These are phyloP conservation scores for Oegoconia quadripuncta DNA, from an alignment of 2,888 invertebrate species.

Conservation along the genomic window DNA sequence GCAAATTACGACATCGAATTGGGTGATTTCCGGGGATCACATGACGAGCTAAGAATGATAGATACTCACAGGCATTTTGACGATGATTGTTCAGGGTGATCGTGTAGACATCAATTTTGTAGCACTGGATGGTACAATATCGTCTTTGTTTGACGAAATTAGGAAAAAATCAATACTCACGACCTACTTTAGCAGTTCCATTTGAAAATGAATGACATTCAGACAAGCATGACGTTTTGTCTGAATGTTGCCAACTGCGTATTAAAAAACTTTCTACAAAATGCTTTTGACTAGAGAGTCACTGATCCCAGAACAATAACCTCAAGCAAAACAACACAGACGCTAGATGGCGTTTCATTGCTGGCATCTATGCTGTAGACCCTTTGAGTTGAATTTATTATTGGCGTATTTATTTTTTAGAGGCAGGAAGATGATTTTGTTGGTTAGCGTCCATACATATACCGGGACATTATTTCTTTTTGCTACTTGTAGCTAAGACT, in stretches of 20 bases:
- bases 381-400: too few species aligned
- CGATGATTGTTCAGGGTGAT: conserved; percentile 31
- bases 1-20: conserved; percentile 19
- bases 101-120: conserved; percentile 38
- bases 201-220: conserved; percentile 45
- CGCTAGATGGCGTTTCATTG: too few species aligned
- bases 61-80: conserved; percentile 67
- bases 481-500: too few species aligned
- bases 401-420: too few species aligned
- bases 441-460: too few species aligned
- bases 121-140: conserved; percentile 34
- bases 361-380: too few species aligned
- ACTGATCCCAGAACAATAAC: too few species aligned
- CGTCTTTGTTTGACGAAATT: conserved; percentile 55
- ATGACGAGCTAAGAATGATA: conserved; percentile 10
- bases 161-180: conserved; percentile 66
- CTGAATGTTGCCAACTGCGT: conserved; percentile 35
- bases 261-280: too few species aligned
- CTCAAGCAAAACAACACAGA: too few species aligned
- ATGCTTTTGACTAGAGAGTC: too few species aligned
- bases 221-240: conserved; percentile 47
- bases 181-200: conserved; percentile 63
- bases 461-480: too few species aligned
- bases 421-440: too few species aligned
- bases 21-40: conserved; percentile 18